Evolutionary conservation across 2,888 invertebrate genomes (phyloP), one percentile per base, ranked within the genome.

Genomic region (Dryobotodes eremita): DNA sequence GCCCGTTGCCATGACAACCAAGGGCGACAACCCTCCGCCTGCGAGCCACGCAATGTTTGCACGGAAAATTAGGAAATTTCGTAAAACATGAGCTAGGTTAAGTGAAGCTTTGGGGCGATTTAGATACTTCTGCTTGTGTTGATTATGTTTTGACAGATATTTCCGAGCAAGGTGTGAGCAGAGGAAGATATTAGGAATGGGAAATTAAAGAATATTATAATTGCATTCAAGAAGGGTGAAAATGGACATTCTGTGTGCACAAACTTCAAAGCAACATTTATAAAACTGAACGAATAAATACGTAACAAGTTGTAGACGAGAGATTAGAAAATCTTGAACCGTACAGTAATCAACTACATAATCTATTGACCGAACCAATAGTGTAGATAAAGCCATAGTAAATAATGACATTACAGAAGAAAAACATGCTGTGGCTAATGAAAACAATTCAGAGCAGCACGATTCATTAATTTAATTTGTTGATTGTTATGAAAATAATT

Each of bases 1-100:
- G 90, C 92, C 92, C 92, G 95, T 95, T 86, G 87, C 94, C 91
- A 95, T 95, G 93, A 93, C 90, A 91, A 96, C 95, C 93, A 94
- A 94, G 95, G 94, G 95, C 95, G 94, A 92, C 94, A 94, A 95
- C 95, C 95, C 95, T 93, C 94, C 91, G 82, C 82, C 79, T 74
- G 80, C 70, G 80, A 87, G 82, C 85, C 89, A 88, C 86, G 88
- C 88, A 88, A 84, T 88, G 88, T 89, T 90, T 89, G 87, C 75
- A 86, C 75, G 86, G 89, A 89, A 90, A 90, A 92, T 91, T 91
- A 89, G 89, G 80, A 89, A 86, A 87, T 89, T 89, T 87, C 88
- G 85, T 88, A 72, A 81, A 79, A 85, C 85, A 85, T 84, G 78
- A 87, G 77, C 75, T 71, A 68, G 75, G 85, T 86, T 79, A 74